phyloP scores from a whole-genome alignment of 2,888 invertebrate genomes.

The Caenorhabditis afra region DNA sequence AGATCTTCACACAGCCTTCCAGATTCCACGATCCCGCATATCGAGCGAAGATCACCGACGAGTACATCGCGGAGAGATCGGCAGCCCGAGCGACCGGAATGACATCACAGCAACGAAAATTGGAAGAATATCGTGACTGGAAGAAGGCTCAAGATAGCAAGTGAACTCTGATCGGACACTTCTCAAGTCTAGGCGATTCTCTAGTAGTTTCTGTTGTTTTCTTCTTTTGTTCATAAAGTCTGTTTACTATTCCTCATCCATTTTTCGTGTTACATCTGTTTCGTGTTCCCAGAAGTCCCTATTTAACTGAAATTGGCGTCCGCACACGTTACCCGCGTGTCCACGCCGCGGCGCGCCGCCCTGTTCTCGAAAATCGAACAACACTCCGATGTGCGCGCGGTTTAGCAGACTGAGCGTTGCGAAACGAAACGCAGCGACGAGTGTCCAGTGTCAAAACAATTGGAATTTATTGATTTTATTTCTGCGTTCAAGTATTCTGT shows the following conservation, averaged over 20 bases:
- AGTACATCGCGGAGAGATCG: conserved; percentile 71
- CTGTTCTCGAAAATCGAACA: background rate
- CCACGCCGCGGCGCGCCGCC: background rate
- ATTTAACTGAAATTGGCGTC: too few relatives aligned
- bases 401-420: background rate
- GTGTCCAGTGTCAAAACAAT: background rate
- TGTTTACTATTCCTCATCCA: background rate
- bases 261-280: too few relatives aligned
- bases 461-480: background rate
- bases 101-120: conserved; percentile 71
- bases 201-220: background rate
- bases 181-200: background rate
- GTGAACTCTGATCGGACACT: background rate
- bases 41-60: conserved; percentile 75
- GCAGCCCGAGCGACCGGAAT: conserved; percentile 67
- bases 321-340: too few relatives aligned
- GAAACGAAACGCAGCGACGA: background rate
- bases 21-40: conserved; percentile 78
- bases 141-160: conserved; percentile 62
- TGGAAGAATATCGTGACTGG: conserved; percentile 77
- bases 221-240: background rate
- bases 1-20: background rate
- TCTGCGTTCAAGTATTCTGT: background rate
- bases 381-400: too few relatives aligned
- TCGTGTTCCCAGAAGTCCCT: too few relatives aligned